Evolutionary conservation across 2,797 vertebrate genomes (phyloP).

Genomic region (Urosaurus nigricauda): DNA sequence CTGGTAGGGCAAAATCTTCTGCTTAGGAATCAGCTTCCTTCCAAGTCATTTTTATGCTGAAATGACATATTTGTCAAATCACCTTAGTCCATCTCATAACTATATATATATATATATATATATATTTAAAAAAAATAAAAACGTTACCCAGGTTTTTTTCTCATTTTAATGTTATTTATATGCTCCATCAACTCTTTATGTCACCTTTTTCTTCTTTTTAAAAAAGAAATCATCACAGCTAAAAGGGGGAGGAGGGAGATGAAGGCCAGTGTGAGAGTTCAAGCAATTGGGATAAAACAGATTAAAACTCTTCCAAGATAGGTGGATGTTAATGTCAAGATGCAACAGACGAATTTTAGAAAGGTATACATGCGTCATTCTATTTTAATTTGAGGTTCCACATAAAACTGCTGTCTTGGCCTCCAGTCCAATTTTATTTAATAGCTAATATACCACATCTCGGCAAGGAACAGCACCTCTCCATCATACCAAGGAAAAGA

Average conservation of each 20-base stretch:
- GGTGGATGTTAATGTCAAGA: slow-evolving; percentile 8
- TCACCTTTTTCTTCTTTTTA: slow-evolving; percentile 52
- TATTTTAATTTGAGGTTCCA: slow-evolving; percentile 18
- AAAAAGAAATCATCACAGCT: slow-evolving; percentile 17
- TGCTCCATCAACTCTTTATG: neutral
- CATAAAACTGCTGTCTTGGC: neutral
- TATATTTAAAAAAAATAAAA: slow-evolving; percentile 29
- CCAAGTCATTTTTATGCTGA: slow-evolving; percentile 56
- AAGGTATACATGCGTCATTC: neutral
- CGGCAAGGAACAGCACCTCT: neutral
- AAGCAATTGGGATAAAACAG: slow-evolving; percentile 50
- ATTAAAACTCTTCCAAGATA: slow-evolving; percentile 25
- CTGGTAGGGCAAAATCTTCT: slow-evolving; percentile 48
- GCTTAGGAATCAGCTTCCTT: slow-evolving; percentile 60
- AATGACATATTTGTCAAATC: slow-evolving; percentile 63
- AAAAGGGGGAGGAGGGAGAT: slow-evolving; percentile 6
- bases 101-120: no score
- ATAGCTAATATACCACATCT: slow-evolving; percentile 15
- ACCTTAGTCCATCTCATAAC: slow-evolving; percentile 27
- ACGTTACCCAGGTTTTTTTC: slow-evolving; percentile 5
- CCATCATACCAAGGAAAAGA: neutral
- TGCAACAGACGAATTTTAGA: slow-evolving; percentile 32
- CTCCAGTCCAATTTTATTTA: neutral
- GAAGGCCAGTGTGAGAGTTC: neutral
- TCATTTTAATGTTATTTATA: slow-evolving; percentile 46